Evolutionary conservation across 2,888 invertebrate species (phyloP).

Genomic region (Holacanthella duospinosa): DNA sequence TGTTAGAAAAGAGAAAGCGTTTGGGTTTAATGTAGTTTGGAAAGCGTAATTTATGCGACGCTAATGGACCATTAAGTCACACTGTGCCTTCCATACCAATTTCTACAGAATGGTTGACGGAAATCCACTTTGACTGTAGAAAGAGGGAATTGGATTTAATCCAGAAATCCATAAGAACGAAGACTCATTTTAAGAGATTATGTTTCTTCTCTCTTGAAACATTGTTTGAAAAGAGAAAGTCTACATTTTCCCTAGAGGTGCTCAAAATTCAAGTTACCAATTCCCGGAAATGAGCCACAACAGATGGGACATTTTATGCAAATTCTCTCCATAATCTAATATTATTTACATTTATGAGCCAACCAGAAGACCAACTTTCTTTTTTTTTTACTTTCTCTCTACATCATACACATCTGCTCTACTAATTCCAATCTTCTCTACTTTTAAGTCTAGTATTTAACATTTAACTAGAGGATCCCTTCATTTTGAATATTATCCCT

Average conservation of each 20-base stretch:
- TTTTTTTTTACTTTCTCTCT: too few species aligned
- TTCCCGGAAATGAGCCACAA: conserved; percentile 31
- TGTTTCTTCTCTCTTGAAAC: too few species aligned
- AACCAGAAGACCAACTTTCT: too few species aligned
- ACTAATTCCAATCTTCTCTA: too few species aligned
- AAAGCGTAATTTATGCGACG: conserved; percentile 37
- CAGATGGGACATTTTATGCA: conserved; percentile 35
- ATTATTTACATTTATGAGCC: conserved; percentile 4
- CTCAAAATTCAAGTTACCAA: conserved; percentile 18
- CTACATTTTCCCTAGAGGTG: not conserved
- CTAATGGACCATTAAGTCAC: conserved; percentile 35
- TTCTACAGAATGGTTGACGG: conserved; percentile 19
- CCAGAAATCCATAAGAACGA: not conserved
- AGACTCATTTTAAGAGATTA: too few species aligned
- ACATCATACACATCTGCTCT: too few species aligned
- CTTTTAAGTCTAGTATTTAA: too few species aligned
- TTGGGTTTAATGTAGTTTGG: conserved; percentile 28
- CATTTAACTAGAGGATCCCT: too few species aligned
- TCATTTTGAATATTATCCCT: too few species aligned
- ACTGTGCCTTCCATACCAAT: conserved; percentile 27
- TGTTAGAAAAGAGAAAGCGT: conserved; percentile 6
- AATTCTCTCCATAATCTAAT: conserved; percentile 22
- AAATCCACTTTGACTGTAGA: too few species aligned
- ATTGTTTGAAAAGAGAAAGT: too few species aligned
- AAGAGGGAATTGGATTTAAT: not conserved